Evolutionary conservation across 92 coral and sea anemone species (phyloP).

Genomic region (Zoanthus sansibaricus): DNA sequence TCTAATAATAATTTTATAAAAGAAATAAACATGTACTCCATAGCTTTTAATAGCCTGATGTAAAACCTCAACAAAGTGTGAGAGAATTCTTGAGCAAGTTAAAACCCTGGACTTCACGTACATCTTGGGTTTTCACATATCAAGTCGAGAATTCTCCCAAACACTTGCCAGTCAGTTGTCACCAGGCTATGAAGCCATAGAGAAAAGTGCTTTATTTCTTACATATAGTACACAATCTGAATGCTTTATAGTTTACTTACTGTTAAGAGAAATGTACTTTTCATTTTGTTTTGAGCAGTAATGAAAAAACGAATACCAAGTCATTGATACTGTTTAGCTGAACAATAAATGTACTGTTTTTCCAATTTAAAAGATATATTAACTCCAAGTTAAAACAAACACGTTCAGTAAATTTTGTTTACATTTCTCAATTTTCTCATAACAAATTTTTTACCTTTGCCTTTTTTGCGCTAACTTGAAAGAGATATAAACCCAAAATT

Average conservation of each 20-base stretch:
- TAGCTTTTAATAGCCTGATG: too few relatives aligned
- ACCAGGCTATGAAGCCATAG: too few relatives aligned
- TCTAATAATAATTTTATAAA: too few relatives aligned
- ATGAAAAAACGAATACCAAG: conserved; percentile 6
- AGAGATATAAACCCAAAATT: not conserved
- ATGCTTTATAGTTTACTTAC: not conserved
- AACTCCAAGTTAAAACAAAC: conserved; percentile 46
- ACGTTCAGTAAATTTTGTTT: conserved; percentile 36
- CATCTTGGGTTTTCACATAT: too few relatives aligned
- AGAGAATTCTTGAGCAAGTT: too few relatives aligned
- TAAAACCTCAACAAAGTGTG: too few relatives aligned
- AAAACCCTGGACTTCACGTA: too few relatives aligned
- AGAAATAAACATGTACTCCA: too few relatives aligned
- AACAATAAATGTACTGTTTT: conserved; percentile 28
- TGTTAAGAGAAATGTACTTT: not conserved
- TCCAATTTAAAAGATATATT: conserved; percentile 24
- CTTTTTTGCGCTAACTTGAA: not conserved
- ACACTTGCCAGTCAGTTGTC: too few relatives aligned
- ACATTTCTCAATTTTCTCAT: conserved; percentile 36
- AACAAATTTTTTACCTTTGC: conserved; percentile 11
- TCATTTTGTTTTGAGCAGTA: conserved; percentile 1
- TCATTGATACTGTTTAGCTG: conserved; percentile 18
- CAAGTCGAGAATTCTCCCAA: too few relatives aligned
- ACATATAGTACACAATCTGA: too few relatives aligned
- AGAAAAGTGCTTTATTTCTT: too few relatives aligned